Percentiles rank a stretch among this genome's conserved stretches.
Conservation (phyloP, 1,140 invertebrate genomes). For the Drosophila quadrilineata region DNA sequence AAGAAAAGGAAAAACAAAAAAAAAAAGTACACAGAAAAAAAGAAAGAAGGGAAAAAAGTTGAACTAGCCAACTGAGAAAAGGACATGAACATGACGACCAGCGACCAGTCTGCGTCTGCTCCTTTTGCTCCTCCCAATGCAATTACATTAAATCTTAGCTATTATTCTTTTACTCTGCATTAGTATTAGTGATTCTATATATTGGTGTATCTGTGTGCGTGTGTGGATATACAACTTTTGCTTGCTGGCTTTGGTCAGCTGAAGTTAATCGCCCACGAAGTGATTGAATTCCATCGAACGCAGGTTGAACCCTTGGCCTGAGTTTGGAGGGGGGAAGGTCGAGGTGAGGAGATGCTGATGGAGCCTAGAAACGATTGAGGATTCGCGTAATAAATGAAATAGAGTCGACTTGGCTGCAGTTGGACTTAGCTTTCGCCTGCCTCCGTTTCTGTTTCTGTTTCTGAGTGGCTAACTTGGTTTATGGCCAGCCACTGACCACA, state of each 20-base stretch:
- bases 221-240: slow-evolving; percentile 47
- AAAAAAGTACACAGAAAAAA: slow-evolving; percentile 17
- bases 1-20: slow-evolving; percentile 43
- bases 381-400: slow-evolving; percentile 71
- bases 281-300: slow-evolving; percentile 78
- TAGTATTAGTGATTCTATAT: background rate
- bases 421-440: background rate
- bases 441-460: slow-evolving; percentile 42
- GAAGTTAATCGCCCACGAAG: slow-evolving; percentile 74
- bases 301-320: slow-evolving; percentile 54
- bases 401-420: slow-evolving; percentile 53
- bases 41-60: slow-evolving; percentile 30
- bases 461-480: slow-evolving; percentile 63
- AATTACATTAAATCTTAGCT: slow-evolving; percentile 78
- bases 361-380: background rate
- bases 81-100: slow-evolving; percentile 57
- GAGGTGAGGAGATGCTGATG: background rate
- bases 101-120: background rate
- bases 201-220: background rate
- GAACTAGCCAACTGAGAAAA: slow-evolving; percentile 61
- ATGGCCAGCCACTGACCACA: slow-evolving; percentile 36
- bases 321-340: background rate
- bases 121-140: slow-evolving; percentile 32
- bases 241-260: slow-evolving; percentile 32
- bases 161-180: slow-evolving; percentile 77